Evolutionary conservation across 2,113 vertebrate species (phyloP).

Genomic region (Grammomys dolichurus): DNA sequence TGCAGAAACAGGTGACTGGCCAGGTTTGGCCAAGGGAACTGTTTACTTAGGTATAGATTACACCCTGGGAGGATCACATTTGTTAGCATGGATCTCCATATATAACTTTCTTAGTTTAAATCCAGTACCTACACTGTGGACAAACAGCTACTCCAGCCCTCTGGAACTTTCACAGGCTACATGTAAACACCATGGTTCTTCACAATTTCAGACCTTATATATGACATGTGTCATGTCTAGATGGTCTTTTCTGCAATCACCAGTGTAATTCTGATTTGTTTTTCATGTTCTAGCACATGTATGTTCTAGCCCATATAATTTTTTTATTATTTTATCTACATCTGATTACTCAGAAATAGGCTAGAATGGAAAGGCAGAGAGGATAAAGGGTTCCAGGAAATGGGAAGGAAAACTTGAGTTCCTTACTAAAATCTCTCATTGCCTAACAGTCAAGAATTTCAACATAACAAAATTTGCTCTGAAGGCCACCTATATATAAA

Average conservation of each 20-base stretch:
- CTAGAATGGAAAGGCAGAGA: background rate
- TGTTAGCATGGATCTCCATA: background rate
- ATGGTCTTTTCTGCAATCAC: background rate
- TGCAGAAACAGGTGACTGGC: background rate
- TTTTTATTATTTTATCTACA: background rate
- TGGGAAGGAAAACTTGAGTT: background rate
- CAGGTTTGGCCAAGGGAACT: fast-evolving
- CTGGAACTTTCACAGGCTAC: background rate
- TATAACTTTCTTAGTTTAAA: background rate
- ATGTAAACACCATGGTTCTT: background rate
- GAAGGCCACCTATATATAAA: background rate
- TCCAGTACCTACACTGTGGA: background rate
- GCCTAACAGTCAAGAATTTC: background rate
- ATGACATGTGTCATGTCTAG: background rate
- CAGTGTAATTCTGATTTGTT: background rate
- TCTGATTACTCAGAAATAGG: background rate
- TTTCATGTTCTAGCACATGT: background rate
- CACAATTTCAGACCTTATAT: fast-evolving
- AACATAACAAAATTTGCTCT: background rate
- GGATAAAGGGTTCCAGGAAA: background rate
- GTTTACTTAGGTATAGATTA: background rate
- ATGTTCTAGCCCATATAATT: too few relatives aligned
- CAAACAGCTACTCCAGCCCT: background rate
- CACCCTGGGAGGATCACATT: background rate
- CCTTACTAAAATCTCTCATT: background rate